These are phyloP conservation scores for Epsilonema sp. DNA, from an alignment of 2,888 invertebrate species.

Conservation along the genomic window DNA sequence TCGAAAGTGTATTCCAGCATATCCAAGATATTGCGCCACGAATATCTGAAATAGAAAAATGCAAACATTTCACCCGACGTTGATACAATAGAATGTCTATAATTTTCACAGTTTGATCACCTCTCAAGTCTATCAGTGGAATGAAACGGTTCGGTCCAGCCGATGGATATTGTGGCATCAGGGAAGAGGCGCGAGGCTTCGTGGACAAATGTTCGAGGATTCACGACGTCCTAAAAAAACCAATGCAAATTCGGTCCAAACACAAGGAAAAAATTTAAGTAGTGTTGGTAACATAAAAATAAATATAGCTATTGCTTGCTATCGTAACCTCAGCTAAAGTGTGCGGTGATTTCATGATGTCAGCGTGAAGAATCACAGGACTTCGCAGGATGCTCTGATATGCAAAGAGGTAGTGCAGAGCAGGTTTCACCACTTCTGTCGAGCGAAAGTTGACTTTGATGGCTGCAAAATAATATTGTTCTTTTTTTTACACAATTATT, in stretches of 20 bases:
- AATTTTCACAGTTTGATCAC: background rate
- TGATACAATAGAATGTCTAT: background rate
- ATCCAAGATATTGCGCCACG: background rate
- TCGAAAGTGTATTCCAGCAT: slow-evolving; percentile 1
- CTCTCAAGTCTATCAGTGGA: too few species aligned
- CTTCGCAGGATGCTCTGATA: background rate
- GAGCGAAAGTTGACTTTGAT: background rate
- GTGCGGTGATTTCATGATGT: background rate
- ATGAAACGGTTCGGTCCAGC: too few species aligned
- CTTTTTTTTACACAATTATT: too few species aligned
- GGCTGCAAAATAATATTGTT: background rate
- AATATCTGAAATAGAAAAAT: slow-evolving; percentile 1
- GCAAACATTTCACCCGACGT: background rate
- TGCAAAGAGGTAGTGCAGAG: background rate
- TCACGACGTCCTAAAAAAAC: background rate
- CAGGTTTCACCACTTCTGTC: background rate
- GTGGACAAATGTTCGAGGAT: background rate
- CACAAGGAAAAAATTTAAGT: too few species aligned
- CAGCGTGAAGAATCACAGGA: background rate
- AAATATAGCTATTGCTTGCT: too few species aligned
- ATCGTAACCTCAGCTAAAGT: too few species aligned
- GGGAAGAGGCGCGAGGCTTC: background rate
- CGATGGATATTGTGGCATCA: background rate
- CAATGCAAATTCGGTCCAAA: too few species aligned
- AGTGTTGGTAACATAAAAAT: too few species aligned